These are phyloP conservation scores for Bedellia somnulentella DNA, from an alignment of 2,888 invertebrate genomes.

Conservation along the genomic window DNA sequence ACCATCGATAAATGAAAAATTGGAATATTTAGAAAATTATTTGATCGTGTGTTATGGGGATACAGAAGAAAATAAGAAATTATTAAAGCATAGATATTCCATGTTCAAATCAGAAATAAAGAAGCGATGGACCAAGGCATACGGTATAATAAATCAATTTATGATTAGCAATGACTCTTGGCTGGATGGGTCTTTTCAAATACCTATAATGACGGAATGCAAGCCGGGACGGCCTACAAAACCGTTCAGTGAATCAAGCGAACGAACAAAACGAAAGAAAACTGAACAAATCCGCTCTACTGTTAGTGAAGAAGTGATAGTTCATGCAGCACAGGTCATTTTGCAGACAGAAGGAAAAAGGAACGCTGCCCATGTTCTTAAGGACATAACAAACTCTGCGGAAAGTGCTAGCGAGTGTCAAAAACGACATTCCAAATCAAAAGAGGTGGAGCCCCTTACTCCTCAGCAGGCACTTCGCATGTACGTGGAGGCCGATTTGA, in stretches of 20 bases:
- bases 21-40: too few species aligned
- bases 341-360: constrained; percentile 1
- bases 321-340: constrained; percentile 3
- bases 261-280: constrained; percentile 8
- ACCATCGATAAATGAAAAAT: too few species aligned
- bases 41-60: too few species aligned
- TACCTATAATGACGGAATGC: constrained; percentile 5
- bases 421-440: neutral
- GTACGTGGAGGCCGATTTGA: constrained; percentile 2
- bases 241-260: constrained; percentile 2
- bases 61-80: too few species aligned
- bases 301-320: constrained; percentile 2
- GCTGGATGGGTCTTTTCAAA: constrained; percentile 9
- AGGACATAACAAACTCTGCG: constrained; percentile 2
- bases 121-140: too few species aligned
- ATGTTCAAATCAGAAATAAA: too few species aligned
- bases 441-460: neutral
- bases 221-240: constrained; percentile 6
- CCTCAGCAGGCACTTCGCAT: neutral
- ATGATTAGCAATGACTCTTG: constrained; percentile 7
- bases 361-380: constrained; percentile 3
- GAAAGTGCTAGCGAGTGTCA: constrained; percentile 2
- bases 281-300: constrained; percentile 5
- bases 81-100: too few species aligned
- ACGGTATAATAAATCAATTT: too few species aligned